phyloP scores from a whole-genome alignment of 2,888 invertebrate genomes.

The Polia nebulosa region DNA sequence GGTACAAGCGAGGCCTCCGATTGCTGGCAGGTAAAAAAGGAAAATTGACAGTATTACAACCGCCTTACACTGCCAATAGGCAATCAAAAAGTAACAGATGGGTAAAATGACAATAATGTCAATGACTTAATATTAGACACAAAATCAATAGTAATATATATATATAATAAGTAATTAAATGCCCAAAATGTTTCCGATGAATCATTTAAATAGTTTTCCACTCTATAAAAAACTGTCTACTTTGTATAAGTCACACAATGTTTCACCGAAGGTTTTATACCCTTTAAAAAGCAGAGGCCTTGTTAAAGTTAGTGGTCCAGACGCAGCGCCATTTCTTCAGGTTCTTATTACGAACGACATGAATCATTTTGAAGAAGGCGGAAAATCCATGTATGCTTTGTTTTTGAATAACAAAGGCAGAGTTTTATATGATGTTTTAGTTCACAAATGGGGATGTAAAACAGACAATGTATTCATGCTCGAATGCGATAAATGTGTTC shows the following conservation, averaged over 20 bases:
- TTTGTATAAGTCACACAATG: slow-evolving; percentile 69
- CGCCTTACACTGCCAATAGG: background rate
- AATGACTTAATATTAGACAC: background rate
- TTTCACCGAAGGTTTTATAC: slow-evolving; percentile 72
- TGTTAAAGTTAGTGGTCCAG: slow-evolving; percentile 80
- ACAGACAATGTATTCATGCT: slow-evolving; percentile 92
- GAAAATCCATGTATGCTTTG: slow-evolving; percentile 94
- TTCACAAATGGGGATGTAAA: slow-evolving; percentile 92
- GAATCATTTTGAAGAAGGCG: slow-evolving; percentile 92
- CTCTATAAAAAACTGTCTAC: slow-evolving; percentile 70
- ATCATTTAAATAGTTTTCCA: slow-evolving; percentile 83
- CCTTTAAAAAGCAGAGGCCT: slow-evolving; percentile 81
- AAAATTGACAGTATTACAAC: too few species aligned
- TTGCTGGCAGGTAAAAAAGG: too few species aligned
- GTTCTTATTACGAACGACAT: slow-evolving; percentile 98
- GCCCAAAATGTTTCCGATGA: slow-evolving; percentile 70
- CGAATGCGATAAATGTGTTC: slow-evolving; percentile 94
- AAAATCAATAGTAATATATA: background rate
- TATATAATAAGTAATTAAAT: slow-evolving; percentile 8
- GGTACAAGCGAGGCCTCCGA: too few species aligned
- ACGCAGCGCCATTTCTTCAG: slow-evolving; percentile 93
- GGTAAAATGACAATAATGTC: background rate
- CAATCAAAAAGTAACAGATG: background rate
- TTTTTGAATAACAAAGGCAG: slow-evolving; percentile 96
- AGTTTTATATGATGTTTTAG: slow-evolving; percentile 95